Conservation (phyloP, 2,888 invertebrate species). For the Luperina nickerlii region DNA sequence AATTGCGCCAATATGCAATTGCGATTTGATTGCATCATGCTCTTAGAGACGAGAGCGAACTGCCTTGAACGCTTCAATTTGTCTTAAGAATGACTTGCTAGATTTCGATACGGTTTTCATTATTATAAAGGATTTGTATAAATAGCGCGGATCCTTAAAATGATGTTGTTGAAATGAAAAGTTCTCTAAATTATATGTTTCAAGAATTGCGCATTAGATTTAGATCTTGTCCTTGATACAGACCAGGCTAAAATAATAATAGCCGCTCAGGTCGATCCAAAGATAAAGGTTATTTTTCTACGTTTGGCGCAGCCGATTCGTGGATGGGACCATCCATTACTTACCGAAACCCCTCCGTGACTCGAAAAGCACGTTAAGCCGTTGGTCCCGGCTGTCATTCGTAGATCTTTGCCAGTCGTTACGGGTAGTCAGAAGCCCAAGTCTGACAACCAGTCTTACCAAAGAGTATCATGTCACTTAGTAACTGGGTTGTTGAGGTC, state of each 20-base stretch:
- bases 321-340: not conserved
- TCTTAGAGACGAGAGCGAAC: not conserved
- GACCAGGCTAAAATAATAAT: not conserved
- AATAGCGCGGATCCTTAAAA: not conserved
- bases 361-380: not conserved
- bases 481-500: not conserved
- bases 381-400: not conserved
- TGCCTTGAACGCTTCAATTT: conserved; percentile 34
- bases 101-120: conserved; percentile 20
- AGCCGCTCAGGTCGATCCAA: not conserved
- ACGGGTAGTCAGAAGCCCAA: not conserved
- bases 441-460: not conserved
- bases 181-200: not conserved
- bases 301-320: not conserved
- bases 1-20: conserved; percentile 18
- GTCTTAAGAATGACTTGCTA: conserved; percentile 25
- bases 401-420: not conserved
- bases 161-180: not conserved
- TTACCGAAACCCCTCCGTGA: not conserved
- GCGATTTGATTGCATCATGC: conserved; percentile 34
- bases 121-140: too few species aligned
- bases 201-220: not conserved
- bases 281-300: not conserved
- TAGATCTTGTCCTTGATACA: not conserved
- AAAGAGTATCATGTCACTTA: not conserved